Conservation (phyloP, 2,888 invertebrate genomes). For the Thereva unica region DNA sequence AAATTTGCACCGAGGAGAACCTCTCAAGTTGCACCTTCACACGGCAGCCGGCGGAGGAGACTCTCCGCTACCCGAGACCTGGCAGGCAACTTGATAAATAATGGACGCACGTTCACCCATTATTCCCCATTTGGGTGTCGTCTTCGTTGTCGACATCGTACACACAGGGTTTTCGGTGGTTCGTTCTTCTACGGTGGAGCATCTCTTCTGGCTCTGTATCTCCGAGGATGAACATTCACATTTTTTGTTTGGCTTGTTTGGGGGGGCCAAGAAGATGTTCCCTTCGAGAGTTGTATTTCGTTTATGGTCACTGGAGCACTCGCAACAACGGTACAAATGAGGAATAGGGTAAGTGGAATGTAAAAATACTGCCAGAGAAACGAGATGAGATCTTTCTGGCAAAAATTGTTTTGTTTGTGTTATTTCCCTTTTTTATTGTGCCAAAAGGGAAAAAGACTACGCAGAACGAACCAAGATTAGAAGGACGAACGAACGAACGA, state of each 20-base stretch:
- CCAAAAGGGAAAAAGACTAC: too few relatives aligned
- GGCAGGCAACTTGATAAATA: conserved; percentile 7
- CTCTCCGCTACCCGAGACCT: not conserved
- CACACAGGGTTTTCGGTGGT: not conserved
- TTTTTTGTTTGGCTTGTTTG: conserved; percentile 7
- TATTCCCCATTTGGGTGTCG: conserved; percentile 18
- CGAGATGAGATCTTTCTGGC: too few relatives aligned
- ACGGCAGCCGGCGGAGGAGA: not conserved
- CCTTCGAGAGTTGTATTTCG: conserved; percentile 15
- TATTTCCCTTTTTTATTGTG: too few relatives aligned
- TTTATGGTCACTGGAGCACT: conserved; percentile 8
- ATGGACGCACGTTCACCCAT: conserved; percentile 19
- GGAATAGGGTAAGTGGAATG: too few relatives aligned
- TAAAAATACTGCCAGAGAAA: too few relatives aligned
- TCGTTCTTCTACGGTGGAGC: not conserved
- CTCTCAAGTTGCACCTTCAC: conserved; percentile 12
- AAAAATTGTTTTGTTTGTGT: too few relatives aligned
- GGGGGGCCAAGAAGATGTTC: not conserved
- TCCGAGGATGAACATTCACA: conserved; percentile 7
- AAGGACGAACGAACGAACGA: too few relatives aligned
- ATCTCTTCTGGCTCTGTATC: not conserved
- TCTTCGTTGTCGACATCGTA: not conserved
- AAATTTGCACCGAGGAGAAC: not conserved
- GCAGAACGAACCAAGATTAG: too few relatives aligned
- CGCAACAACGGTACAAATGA: too few relatives aligned